Base-by-base conservation (phyloP, 1,140 invertebrate genomes). In the Pogonus chalceus region DNA sequence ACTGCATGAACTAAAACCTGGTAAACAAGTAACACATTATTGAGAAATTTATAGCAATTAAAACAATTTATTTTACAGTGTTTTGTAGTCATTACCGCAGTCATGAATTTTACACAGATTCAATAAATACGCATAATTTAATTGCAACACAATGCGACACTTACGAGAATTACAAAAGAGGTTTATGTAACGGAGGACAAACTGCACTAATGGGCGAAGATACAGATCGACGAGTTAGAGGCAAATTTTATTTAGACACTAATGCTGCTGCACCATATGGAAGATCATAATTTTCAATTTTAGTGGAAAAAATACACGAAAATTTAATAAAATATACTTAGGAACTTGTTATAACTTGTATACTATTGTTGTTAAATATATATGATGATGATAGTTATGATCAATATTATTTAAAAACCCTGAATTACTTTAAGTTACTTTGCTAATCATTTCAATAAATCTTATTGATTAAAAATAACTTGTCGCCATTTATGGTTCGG, bases 21-120 rank as follows among this genome's bases (percentile, higher is more conserved):
- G n/a, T n/a, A n/a, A n/a, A n/a, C n/a, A 1, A 71, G 70, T 9
- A 81, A 82, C 23, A 73, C 84, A 23, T 87, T 89, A 58, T 88
- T 88, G 0, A 89, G 89, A 0, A 88, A 86, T 59, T 64, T 74
- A n/a, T 46, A 1, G 16, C 7, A 14, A 20, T 2, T 10, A 20
- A 2, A 16, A 46, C n/a, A 1, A 20, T 46, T 52, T 31, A 23
- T 20, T 51, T 53, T 52, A 51, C 49, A 71, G 71, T 68, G 56
- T 61, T 54, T 31, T 77, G 74, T 58, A 74, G 72, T 53, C 75
- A 77, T 52, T 63, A 56, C 26, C 66, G 73, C 51, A 65, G 74
- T 7, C 63, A 73, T 49, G 55, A 71, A 35, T 72, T 65, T 47
- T 78, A 77, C 60, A 65, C 64, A 0, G 75, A 78, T 56, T 79